Conservation (phyloP, 2,797 vertebrate genomes). For the Alfaro cultratus region DNA sequence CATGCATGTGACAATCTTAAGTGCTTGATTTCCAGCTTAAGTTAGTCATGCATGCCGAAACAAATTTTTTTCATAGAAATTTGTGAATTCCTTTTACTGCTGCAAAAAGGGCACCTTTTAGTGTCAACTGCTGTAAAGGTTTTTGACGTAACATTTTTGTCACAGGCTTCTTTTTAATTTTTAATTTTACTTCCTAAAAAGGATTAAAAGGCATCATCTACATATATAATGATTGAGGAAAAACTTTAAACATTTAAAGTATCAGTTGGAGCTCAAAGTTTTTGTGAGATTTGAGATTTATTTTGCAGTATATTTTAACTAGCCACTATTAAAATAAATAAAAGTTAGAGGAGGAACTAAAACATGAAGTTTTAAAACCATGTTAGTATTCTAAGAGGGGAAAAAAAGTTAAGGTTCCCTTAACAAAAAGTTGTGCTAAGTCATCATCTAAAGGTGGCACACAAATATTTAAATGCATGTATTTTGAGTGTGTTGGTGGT, state of each 20-base stretch:
- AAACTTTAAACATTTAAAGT: too few relatives aligned
- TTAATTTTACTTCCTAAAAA: neutral
- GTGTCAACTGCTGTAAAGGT: neutral
- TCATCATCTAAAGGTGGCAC: neutral
- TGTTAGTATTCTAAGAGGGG: neutral
- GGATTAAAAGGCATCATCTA: neutral
- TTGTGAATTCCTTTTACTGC: neutral
- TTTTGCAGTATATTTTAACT: neutral
- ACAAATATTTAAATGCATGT: conserved; percentile 1
- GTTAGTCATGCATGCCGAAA: conserved; percentile 32
- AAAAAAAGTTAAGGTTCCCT: neutral
- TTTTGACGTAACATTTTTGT: neutral
- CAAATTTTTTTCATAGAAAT: neutral
- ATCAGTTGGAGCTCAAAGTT: too few relatives aligned
- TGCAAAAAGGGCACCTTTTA: neutral
- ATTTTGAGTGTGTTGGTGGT: neutral
- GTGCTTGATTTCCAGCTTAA: neutral
- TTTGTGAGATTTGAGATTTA: too few relatives aligned
- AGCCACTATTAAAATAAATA: neutral
- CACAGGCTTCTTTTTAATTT: too few relatives aligned
- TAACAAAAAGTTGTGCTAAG: neutral
- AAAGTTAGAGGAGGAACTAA: neutral
- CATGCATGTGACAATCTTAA: conserved; percentile 22
- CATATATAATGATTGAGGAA: neutral
- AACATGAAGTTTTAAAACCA: neutral